phyloP scores from a whole-genome alignment of 2,113 vertebrate species.

The Cynocephalus volans region DNA sequence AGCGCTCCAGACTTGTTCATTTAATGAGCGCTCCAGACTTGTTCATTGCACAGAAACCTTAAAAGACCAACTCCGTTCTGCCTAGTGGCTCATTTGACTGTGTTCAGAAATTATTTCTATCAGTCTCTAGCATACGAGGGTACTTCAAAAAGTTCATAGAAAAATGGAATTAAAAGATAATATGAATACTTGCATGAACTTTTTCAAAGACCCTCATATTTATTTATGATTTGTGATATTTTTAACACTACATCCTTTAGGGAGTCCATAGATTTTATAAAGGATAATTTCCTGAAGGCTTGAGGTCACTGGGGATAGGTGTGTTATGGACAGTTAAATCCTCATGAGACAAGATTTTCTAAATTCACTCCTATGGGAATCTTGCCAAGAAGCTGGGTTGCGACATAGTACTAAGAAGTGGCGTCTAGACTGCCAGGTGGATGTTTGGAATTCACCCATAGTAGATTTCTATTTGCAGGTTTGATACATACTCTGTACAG shows the following conservation, averaged over 20 bases:
- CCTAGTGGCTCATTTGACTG: background rate
- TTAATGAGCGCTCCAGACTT: background rate
- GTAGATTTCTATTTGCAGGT: background rate
- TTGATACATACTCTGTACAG: background rate
- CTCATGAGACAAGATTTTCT: background rate
- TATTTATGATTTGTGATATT: background rate
- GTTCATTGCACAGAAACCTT: background rate
- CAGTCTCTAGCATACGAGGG: background rate
- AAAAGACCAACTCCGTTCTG: background rate
- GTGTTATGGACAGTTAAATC: background rate
- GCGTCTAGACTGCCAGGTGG: background rate
- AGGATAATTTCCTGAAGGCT: background rate
- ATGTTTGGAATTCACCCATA: background rate
- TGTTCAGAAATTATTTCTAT: background rate
- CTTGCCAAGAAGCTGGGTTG: background rate
- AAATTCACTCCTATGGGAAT: background rate
- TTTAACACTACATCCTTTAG: background rate
- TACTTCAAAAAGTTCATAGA: too few relatives aligned
- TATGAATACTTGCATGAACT: too few relatives aligned
- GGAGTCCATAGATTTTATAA: slow-evolving; percentile 5
- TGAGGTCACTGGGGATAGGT: background rate
- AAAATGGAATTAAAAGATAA: too few relatives aligned
- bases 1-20: background rate
- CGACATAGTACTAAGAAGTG: background rate
- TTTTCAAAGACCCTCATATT: background rate